phyloP scores from a whole-genome alignment of 2,888 invertebrate genomes.

The Morpho achilles region DNA sequence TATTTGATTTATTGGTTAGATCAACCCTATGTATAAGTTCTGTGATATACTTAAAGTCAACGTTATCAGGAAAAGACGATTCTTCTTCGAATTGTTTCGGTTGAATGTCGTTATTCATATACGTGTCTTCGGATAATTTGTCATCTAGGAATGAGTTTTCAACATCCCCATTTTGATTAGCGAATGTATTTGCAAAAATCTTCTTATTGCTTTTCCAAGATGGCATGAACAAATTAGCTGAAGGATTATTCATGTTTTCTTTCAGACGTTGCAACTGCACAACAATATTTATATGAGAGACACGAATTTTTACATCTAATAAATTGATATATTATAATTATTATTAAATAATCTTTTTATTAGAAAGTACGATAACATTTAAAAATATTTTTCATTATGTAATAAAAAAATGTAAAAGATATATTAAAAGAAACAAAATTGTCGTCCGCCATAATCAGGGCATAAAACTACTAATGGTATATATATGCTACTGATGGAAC shows the following conservation, averaged over 20 bases:
- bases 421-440: too few relatives aligned
- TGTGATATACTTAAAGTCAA: conserved; percentile 62
- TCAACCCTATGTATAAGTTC: conserved; percentile 58
- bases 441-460: too few relatives aligned
- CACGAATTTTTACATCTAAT: too few relatives aligned
- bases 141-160: conserved; percentile 30
- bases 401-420: too few relatives aligned
- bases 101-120: conserved; percentile 23
- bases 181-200: conserved; percentile 22
- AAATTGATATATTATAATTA: too few relatives aligned
- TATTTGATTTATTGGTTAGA: conserved; percentile 36
- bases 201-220: conserved; percentile 31
- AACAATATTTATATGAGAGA: not conserved
- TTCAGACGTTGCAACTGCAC: conserved; percentile 17
- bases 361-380: too few relatives aligned
- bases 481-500: too few relatives aligned
- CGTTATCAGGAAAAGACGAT: conserved; percentile 34
- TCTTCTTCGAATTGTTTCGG: conserved; percentile 22
- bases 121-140: conserved; percentile 19
- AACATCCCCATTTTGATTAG: conserved; percentile 28
- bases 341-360: too few relatives aligned
- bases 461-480: too few relatives aligned
- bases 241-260: conserved; percentile 20
- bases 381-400: conserved; percentile 8
- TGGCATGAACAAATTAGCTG: conserved; percentile 15